phyloP scores from a whole-genome alignment of 2,888 invertebrate species.

The Cremastobaeus sp. region DNA sequence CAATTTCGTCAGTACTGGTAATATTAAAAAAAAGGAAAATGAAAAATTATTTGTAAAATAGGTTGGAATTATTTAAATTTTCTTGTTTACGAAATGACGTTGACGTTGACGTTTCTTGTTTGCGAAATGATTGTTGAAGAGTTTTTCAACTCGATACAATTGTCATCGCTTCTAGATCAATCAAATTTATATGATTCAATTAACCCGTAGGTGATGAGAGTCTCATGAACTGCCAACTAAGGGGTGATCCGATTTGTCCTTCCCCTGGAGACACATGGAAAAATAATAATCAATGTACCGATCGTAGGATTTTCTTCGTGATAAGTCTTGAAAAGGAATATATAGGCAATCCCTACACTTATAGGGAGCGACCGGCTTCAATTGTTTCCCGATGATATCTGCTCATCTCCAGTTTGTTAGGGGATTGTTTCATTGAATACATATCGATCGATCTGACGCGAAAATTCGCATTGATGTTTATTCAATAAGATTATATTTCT shows the following conservation, averaged over 20 bases:
- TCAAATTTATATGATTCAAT: slow-evolving; percentile 73
- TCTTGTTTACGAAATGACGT: too few relatives aligned
- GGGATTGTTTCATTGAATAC: slow-evolving; percentile 72
- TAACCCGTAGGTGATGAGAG: slow-evolving; percentile 63
- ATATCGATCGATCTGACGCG: slow-evolving; percentile 30
- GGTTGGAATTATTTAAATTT: too few relatives aligned
- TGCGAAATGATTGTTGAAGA: too few relatives aligned
- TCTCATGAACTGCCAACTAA: slow-evolving; percentile 40
- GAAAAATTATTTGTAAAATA: too few relatives aligned
- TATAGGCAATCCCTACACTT: slow-evolving; percentile 44
- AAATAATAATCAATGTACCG: slow-evolving; percentile 69
- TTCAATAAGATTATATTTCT: slow-evolving; percentile 21
- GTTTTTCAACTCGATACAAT: too few relatives aligned
- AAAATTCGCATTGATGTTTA: slow-evolving; percentile 11
- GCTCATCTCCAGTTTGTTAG: slow-evolving; percentile 71
- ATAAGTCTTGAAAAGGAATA: slow-evolving; percentile 46
- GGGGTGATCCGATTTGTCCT: slow-evolving; percentile 66
- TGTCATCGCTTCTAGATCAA: background rate
- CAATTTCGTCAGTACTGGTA: too few relatives aligned
- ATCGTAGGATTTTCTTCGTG: slow-evolving; percentile 49
- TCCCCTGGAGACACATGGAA: slow-evolving; percentile 71
- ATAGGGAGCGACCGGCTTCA: slow-evolving; percentile 30
- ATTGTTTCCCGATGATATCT: slow-evolving; percentile 71
- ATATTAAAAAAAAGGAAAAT: too few relatives aligned
- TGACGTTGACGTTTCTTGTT: too few relatives aligned